Percentiles rank a stretch among this genome's conserved stretches.
These are phyloP conservation scores for Picathartes gymnocephalus DNA, from an alignment of 2,113 vertebrate genomes.

Conservation along the genomic window DNA sequence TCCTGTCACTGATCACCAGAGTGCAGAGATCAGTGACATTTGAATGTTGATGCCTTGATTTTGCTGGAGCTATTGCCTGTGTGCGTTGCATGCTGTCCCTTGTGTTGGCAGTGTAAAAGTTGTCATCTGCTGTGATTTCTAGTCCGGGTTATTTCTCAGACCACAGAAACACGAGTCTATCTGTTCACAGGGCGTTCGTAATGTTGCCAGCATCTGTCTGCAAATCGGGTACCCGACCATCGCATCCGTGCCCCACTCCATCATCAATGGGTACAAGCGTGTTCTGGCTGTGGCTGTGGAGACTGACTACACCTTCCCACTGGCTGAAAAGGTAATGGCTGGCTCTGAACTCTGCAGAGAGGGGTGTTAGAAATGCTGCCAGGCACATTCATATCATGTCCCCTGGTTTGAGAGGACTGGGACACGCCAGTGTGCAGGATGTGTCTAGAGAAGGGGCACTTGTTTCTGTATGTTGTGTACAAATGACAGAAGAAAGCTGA, in stretches of 20 bases:
- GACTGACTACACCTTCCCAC: slow-evolving; percentile 92
- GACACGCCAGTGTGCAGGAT: fast-evolving
- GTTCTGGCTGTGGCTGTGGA: slow-evolving; percentile 93
- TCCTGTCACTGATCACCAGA: background rate
- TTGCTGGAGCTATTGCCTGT: background rate
- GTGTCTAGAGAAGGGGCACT: background rate
- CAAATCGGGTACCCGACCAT: slow-evolving; percentile 97
- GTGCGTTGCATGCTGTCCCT: fast-evolving
- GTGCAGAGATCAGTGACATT: background rate
- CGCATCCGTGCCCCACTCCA: slow-evolving; percentile 90
- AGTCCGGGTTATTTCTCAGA: background rate
- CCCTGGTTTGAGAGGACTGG: fast-evolving
- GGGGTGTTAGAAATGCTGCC: fast-evolving
- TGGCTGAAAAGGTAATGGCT: slow-evolving; percentile 92
- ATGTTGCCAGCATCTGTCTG: slow-evolving; percentile 93
- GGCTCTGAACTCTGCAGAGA: background rate
- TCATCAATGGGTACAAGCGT: slow-evolving; percentile 95
- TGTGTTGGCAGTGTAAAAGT: fast-evolving
- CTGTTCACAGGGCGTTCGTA: slow-evolving; percentile 86
- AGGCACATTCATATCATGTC: background rate
- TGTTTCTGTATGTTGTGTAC: fast-evolving
- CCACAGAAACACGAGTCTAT: background rate
- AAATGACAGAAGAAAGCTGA: background rate
- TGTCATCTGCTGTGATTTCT: fast-evolving
- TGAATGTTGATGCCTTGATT: background rate